Percentiles rank a stretch among this genome's conserved stretches.
Conservation (phyloP, 2,888 invertebrate species). For the Venustoraphidia nigricollis region DNA sequence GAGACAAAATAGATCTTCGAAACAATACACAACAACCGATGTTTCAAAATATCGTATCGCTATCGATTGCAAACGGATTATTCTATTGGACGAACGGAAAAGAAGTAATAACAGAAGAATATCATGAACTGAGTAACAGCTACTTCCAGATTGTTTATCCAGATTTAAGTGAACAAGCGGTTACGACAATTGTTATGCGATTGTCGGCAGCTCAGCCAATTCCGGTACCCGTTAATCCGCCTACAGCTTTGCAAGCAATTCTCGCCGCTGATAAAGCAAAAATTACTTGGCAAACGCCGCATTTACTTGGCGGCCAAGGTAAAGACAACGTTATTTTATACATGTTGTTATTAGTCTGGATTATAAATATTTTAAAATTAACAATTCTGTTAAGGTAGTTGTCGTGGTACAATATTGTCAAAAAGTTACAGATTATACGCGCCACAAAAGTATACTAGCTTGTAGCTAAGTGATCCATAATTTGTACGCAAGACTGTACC, state of each 20-base stretch:
- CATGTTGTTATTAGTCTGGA: not conserved
- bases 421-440: no score
- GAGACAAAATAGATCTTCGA: constrained; percentile 54
- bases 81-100: constrained; percentile 80
- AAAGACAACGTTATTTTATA: constrained; percentile 23
- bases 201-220: constrained; percentile 61
- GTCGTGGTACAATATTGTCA: no score
- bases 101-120: constrained; percentile 64
- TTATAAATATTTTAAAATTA: constrained; percentile 15
- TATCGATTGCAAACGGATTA: constrained; percentile 58
- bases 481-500: no score
- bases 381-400: constrained; percentile 12
- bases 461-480: no score
- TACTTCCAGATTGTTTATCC: constrained; percentile 68
- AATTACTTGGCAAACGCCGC: constrained; percentile 70
- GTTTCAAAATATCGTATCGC: constrained; percentile 57
- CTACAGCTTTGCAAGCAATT: constrained; percentile 64
- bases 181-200: constrained; percentile 21
- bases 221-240: constrained; percentile 65
- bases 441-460: no score
- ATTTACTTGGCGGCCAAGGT: constrained; percentile 58
- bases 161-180: constrained; percentile 24
- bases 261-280: constrained; percentile 61
- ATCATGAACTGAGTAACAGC: constrained; percentile 46
- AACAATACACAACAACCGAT: constrained; percentile 60